These are phyloP conservation scores for Aplysina aerophoba DNA, from an alignment of 37 sponge, comb jelly and placozoan genomes.

Conservation along the genomic window DNA sequence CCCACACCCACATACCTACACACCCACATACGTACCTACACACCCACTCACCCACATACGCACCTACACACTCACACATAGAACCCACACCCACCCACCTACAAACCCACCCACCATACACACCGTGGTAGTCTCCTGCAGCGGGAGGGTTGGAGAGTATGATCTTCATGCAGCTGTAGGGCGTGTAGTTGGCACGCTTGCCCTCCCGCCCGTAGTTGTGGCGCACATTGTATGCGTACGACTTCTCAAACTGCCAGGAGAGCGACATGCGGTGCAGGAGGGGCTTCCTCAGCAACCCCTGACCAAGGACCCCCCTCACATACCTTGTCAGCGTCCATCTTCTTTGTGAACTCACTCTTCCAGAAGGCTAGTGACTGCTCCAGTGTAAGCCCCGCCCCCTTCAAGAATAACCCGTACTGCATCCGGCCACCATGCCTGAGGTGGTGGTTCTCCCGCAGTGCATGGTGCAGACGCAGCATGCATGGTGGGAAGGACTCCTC, in stretches of 20 bases:
- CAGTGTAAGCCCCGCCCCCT: slow-evolving; percentile 78
- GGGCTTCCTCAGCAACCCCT: background rate
- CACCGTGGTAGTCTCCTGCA: slow-evolving; percentile 90
- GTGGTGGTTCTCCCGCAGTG: slow-evolving; percentile 87
- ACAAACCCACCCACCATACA: too few relatives aligned
- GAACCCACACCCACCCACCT: slow-evolving; percentile 5
- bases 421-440: slow-evolving; percentile 88
- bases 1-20: background rate
- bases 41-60: background rate
- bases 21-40: background rate
- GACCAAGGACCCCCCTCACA: background rate
- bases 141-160: slow-evolving; percentile 84
- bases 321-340: slow-evolving; percentile 89
- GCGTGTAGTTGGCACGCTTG: slow-evolving; percentile 87
- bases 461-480: slow-evolving; percentile 89
- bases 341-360: slow-evolving; percentile 82
- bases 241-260: slow-evolving; percentile 83
- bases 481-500: slow-evolving; percentile 91
- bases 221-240: slow-evolving; percentile 93
- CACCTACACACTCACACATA: background rate
- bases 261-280: background rate
- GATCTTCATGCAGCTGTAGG: slow-evolving; percentile 97
- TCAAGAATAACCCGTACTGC: slow-evolving; percentile 96
- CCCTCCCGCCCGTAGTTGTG: slow-evolving; percentile 96
- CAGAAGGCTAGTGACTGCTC: slow-evolving; percentile 90